Conservation (phyloP, 2,888 invertebrate genomes). For the Hesperia comma region DNA sequence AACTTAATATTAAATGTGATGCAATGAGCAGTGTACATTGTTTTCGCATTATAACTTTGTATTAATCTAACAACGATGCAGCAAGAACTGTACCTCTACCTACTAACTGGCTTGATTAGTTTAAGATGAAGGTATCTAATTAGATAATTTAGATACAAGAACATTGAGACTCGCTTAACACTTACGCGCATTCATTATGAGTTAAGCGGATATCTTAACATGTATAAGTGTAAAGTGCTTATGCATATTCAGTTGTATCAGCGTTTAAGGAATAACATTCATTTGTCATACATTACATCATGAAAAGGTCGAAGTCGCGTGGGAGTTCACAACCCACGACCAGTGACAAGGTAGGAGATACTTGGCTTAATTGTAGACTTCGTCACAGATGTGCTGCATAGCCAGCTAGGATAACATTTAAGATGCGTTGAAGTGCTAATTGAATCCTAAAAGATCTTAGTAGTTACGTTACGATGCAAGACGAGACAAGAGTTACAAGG, state of each 20-base stretch:
- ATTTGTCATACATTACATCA: conserved; percentile 34
- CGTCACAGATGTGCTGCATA: conserved; percentile 4
- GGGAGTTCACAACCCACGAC: conserved; percentile 65
- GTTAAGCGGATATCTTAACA: conserved; percentile 48
- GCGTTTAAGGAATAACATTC: conserved; percentile 31
- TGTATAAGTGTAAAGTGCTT: conserved; percentile 27
- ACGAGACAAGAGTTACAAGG: not conserved
- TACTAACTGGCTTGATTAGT: not conserved
- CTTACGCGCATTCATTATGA: conserved; percentile 18
- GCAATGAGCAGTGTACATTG: too few relatives aligned
- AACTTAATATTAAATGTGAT: too few relatives aligned
- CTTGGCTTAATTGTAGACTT: conserved; percentile 63
- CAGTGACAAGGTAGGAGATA: conserved; percentile 63
- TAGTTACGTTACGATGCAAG: not conserved
- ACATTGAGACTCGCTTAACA: not conserved
- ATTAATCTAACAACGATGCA: not conserved
- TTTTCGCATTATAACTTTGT: not conserved
- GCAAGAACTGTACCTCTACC: not conserved
- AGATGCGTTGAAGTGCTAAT: not conserved
- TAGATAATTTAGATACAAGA: conserved; percentile 31
- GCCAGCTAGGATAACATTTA: not conserved
- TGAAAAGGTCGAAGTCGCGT: conserved; percentile 70
- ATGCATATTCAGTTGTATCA: conserved; percentile 29
- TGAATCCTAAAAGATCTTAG: not conserved
- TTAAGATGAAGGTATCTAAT: conserved; percentile 17